Evolutionary conservation across 2,797 vertebrate species (phyloP).

Genomic region (Pseudochromis fuscus): DNA sequence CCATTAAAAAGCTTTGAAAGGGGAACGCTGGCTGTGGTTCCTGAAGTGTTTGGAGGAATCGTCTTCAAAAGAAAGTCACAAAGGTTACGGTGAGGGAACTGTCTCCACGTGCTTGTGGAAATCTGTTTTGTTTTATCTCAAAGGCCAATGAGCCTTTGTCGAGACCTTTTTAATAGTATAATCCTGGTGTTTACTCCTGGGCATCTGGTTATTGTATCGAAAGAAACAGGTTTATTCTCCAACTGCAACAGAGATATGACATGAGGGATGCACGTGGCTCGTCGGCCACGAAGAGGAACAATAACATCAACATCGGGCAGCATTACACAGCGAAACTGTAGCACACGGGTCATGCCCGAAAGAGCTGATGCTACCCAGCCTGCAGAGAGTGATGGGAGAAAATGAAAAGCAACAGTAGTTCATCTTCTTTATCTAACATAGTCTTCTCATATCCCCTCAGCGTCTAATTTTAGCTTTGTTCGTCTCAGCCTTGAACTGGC

Average conservation of each 20-base stretch:
- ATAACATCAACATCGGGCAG: slow-evolving; percentile 8
- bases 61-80: slow-evolving; percentile 68
- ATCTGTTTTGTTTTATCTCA: slow-evolving; percentile 71
- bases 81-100: slow-evolving; percentile 55
- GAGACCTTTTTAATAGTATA: slow-evolving; percentile 48
- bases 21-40: slow-evolving; percentile 43
- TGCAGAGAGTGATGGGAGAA: slow-evolving; percentile 41
- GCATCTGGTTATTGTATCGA: slow-evolving; percentile 45
- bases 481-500: slow-evolving; percentile 21
- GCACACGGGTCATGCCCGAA: slow-evolving; percentile 15
- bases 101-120: slow-evolving; percentile 53
- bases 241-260: slow-evolving; percentile 36
- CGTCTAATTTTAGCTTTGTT: slow-evolving; percentile 55
- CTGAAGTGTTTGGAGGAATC: slow-evolving; percentile 48
- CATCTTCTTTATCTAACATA: slow-evolving; percentile 44
- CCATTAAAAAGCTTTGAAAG: slow-evolving; percentile 70
- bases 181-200: slow-evolving; percentile 48
- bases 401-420: slow-evolving; percentile 42
- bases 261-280: slow-evolving; percentile 55
- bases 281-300: slow-evolving; percentile 25
- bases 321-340: slow-evolving; percentile 12
- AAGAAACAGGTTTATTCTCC: slow-evolving; percentile 37
- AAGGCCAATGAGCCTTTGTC: slow-evolving; percentile 46
- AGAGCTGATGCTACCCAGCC: not conserved
- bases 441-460: slow-evolving; percentile 22